Evolutionary conservation across 1,140 invertebrate genomes (phyloP).

Genomic region (Conus ventricosus): DNA sequence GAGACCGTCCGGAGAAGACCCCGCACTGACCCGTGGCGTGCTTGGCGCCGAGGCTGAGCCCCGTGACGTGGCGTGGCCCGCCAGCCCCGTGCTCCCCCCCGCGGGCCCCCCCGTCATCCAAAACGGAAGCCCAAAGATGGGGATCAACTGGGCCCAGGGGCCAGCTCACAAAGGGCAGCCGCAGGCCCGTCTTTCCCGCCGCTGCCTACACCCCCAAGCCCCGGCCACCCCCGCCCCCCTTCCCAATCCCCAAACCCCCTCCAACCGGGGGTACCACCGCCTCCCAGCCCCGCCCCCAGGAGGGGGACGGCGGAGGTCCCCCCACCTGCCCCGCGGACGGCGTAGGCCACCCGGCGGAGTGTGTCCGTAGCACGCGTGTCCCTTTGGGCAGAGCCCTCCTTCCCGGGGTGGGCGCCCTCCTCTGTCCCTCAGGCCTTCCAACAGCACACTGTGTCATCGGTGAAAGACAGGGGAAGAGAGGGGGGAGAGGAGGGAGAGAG

Average conservation of each 20-base stretch:
- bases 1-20: neutral
- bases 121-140: constrained; percentile 22
- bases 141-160: neutral
- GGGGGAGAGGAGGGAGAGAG: neutral
- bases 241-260: constrained; percentile 19
- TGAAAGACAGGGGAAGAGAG: neutral
- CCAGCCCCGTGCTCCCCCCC: constrained; percentile 10
- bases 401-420: neutral
- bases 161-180: neutral
- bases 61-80: neutral
- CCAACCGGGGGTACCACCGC: constrained; percentile 16
- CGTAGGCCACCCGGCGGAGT: neutral
- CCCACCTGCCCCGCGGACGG: neutral
- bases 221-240: constrained; percentile 3
- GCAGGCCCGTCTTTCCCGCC: neutral
- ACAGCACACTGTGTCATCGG: neutral
- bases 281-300: neutral
- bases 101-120: constrained; percentile 32
- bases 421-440: neutral
- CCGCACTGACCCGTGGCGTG: constrained; percentile 7
- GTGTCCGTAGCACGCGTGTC: neutral
- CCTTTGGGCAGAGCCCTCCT: neutral
- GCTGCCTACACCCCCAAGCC: neutral
- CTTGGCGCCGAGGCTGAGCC: neutral
- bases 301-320: constrained; percentile 12